Base-by-base conservation (phyloP, 2,888 invertebrate species). In the Eumacrocentrus americanus region DNA sequence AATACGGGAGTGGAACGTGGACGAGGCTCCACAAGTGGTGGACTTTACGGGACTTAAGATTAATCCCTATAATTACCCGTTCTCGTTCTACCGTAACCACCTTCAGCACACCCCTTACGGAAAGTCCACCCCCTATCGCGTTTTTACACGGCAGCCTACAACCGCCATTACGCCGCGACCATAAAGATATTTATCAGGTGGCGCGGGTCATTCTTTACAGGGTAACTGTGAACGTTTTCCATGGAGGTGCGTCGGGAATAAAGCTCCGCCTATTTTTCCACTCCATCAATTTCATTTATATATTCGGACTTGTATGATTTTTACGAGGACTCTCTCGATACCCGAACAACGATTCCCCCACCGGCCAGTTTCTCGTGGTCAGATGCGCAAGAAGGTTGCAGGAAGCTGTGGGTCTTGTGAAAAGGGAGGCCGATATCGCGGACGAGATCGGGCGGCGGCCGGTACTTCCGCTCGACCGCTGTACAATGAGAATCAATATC, bases 401-500 rank as follows among this genome's bases (percentile, higher is more conserved):
- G n/a, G n/a, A n/a, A n/a, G n/a, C 20, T 3, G 11, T 18, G 18
- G 42, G 42, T 18, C 20, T 16, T 7, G 20, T 2, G 20, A 7
- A 20, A 42, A 18, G 9, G 53, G 53, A 53, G 48, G 53, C 55
- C 51, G 61, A 61, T 65, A 66, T 65, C 66, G 63, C n/a, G 29
- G 54, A 52, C 56, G 53, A 62, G 56, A 66, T 66, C 66, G 62
- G 62, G 20, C 44, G 46, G 46, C 53, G 51, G 67, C 65, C 69
- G 67, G 71, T 64, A 69, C 73, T 70, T 75, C 75, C 74, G 72
- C 68, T 71, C 68, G 69, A 71, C 71, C 61, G 64, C 58, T 65
- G 72, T 70, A 79, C 77, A 78, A 79, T 79, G 77, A 79, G 76
- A 80, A 79, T 79, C 80, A 76, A 80, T 80, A 80, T 79, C 80